A percentile compares a stretch with the other conserved stretches of the same genome.
phyloP scores from a whole-genome alignment of 2,888 invertebrate genomes.

The Cerastis leucographa region DNA sequence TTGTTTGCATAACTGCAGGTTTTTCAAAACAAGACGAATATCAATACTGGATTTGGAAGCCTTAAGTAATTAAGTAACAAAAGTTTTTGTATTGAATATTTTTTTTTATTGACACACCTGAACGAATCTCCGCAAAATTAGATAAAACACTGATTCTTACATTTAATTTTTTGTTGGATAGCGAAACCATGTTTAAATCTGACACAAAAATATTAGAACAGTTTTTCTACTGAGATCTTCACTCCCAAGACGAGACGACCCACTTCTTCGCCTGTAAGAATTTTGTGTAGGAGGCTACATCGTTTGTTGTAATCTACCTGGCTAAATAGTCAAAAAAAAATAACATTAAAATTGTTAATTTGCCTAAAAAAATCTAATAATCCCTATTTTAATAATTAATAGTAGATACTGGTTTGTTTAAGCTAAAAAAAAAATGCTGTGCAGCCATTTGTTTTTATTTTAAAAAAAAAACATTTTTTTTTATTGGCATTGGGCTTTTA shows the following conservation, averaged over 20 bases:
- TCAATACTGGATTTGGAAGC: background rate
- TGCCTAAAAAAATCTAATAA: background rate
- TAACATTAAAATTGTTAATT: background rate
- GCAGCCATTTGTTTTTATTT: background rate
- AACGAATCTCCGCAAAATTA: background rate
- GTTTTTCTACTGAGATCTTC: background rate
- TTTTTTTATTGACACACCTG: background rate
- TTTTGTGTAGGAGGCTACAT: background rate
- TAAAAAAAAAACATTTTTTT: conserved; percentile 3
- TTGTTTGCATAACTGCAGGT: background rate
- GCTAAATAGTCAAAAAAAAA: background rate
- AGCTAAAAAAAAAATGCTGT: conserved; percentile 6
- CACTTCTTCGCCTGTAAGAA: background rate
- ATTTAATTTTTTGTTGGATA: background rate
- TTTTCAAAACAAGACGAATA: background rate
- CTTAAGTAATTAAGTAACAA: background rate
- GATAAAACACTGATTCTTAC: background rate
- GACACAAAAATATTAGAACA: no score
- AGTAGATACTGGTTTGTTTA: background rate
- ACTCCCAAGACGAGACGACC: background rate
- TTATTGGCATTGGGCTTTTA: background rate
- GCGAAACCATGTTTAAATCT: background rate
- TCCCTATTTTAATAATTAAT: background rate
- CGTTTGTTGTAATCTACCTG: background rate
- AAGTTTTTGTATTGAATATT: background rate